Conservation (phyloP, 37 sponge, comb jelly and placozoan genomes). For the Beroe forskalii region DNA sequence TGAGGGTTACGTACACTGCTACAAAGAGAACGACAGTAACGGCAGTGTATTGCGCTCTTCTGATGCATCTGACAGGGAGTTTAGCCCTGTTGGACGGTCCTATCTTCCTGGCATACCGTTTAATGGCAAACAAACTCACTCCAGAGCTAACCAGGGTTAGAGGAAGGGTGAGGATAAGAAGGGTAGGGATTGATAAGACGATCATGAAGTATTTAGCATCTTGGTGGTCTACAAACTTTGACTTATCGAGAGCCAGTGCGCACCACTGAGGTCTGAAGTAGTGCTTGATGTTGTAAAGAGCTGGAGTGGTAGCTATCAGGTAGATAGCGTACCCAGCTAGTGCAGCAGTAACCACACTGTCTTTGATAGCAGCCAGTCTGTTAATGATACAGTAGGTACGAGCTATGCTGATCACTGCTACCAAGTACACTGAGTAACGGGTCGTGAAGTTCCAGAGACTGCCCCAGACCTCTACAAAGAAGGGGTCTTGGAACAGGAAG, state of each 20-base stretch:
- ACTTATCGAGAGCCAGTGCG: constrained; percentile 46
- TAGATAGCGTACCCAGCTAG: background rate
- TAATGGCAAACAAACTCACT: background rate
- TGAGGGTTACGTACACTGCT: background rate
- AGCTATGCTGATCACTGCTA: constrained; percentile 16
- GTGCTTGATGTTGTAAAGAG: constrained; percentile 30
- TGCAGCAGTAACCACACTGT: background rate
- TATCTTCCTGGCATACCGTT: background rate
- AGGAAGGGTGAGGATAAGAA: background rate
- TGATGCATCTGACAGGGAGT: background rate
- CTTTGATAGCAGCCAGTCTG: background rate
- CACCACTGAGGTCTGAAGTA: constrained; percentile 52
- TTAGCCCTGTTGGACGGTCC: background rate
- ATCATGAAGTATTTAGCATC: background rate
- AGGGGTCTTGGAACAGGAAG: background rate
- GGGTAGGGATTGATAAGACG: constrained; percentile 2
- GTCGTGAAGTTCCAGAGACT: constrained; percentile 46
- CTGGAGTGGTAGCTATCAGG: constrained; percentile 16
- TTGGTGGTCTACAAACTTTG: background rate
- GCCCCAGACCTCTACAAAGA: constrained; percentile 33
- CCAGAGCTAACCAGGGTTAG: background rate
- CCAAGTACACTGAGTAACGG: constrained; percentile 28
- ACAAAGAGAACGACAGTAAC: constrained; percentile 1
- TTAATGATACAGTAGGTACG: background rate
- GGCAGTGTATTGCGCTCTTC: background rate